These are phyloP conservation scores for Callocephalon fimbriatum DNA, from an alignment of 2,113 vertebrate genomes.

Conservation along the genomic window DNA sequence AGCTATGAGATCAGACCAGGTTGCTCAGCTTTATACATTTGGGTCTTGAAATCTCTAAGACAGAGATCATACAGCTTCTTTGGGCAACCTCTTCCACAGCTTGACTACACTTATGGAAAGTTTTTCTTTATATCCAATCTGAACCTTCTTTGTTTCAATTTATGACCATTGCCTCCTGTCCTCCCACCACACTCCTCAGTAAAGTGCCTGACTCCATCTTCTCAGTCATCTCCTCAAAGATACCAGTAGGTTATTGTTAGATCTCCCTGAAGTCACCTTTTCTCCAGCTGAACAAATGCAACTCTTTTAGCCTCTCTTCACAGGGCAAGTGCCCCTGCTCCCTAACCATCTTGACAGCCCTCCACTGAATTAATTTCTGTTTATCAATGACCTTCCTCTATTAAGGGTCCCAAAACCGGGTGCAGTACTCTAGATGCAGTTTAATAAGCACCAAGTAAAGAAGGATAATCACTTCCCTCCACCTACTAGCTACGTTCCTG, in stretches of 20 bases:
- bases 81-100: background rate
- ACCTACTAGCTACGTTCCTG: background rate
- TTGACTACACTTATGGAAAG: accelerated
- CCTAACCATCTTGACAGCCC: background rate
- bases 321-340: background rate
- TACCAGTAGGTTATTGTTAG: background rate
- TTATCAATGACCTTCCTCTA: background rate
- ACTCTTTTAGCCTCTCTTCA: background rate
- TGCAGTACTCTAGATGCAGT: background rate
- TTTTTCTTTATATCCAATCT: background rate
- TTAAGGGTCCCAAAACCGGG: background rate
- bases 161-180: accelerated
- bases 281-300: background rate
- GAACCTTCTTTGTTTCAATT: background rate
- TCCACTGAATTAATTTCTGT: background rate
- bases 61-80: background rate
- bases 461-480: background rate
- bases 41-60: background rate
- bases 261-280: background rate
- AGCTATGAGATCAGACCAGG: background rate
- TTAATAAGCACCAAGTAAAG: background rate
- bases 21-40: background rate
- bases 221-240: background rate
- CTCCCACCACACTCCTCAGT: accelerated
- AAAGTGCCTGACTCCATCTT: background rate